These are phyloP conservation scores for Nothobranchius kuhntae DNA, from an alignment of 2,113 vertebrate genomes.

Conservation along the genomic window DNA sequence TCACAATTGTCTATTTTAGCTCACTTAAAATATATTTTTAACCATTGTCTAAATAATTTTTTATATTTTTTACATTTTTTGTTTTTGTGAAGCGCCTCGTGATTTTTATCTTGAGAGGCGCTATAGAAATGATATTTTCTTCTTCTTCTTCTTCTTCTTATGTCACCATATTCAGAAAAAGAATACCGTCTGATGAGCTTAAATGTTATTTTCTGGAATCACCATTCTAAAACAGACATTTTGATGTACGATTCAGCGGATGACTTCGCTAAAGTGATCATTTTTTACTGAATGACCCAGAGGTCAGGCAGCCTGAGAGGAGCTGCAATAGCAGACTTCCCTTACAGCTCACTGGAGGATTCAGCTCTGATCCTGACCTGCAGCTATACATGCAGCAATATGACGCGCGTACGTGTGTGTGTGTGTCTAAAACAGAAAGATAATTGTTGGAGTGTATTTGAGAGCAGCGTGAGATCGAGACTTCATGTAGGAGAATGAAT, in stretches of 20 bases:
- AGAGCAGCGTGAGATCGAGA: constrained; percentile 5
- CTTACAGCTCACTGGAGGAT: constrained; percentile 23
- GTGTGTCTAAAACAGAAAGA: neutral
- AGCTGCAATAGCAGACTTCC: constrained; percentile 8
- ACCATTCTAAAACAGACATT: neutral
- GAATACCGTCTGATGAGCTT: neutral
- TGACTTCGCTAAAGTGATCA: neutral
- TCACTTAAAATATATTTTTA: no score
- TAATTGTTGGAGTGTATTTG: constrained; percentile 8
- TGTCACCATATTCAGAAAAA: no score
- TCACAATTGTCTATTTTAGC: no score
- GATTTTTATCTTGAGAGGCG: no score
- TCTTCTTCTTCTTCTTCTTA: no score
- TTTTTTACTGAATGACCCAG: constrained; percentile 13
- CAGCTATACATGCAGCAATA: constrained; percentile 22
- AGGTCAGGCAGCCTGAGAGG: neutral
- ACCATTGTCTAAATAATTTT: no score
- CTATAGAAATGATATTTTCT: no score
- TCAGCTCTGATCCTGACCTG: constrained; percentile 53
- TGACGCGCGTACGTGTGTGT: neutral
- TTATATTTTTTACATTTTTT: no score
- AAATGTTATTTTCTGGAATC: neutral
- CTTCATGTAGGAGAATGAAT: neutral
- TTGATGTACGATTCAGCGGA: neutral
- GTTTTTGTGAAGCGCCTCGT: no score